Evolutionary conservation across 2,888 invertebrate species (phyloP), one percentile per base, ranked within the genome.

Genomic region (Drosophila kambysellisi): DNA sequence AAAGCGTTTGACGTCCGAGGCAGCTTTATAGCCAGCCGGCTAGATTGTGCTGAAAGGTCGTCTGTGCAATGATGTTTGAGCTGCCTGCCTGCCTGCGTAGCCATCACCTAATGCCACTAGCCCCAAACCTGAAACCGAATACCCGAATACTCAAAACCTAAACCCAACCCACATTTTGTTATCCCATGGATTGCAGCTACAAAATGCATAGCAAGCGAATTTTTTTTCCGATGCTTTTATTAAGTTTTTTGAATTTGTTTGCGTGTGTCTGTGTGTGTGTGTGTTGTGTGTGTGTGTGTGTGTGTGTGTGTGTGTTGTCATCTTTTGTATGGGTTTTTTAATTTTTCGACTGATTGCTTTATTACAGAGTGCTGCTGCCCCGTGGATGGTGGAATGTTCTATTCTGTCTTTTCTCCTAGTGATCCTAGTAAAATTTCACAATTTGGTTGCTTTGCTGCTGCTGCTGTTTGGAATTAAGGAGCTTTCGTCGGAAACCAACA

Each of bases 281-380:
- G 48, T n/a, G n/a, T n/a, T 56, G 57, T 30, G 35, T 48, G 37
- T 61, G 29, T 35, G 41, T 41, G 4, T 56, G 57, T 30, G 35
- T 48, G 67, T 70, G 64, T 52, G 39, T 30, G 33, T 50, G 65
- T 70, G 60, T 57, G 39, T 35, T 74, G 75, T 63, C 65, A 82
- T 80, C 70, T 74, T 73, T 80, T 80, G 69, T 74, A 72, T 73
- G 63, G 66, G 62, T 81, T 79, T 83, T 74, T 76, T 83, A 78
- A 81, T 79, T 83, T 82, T 84, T 79, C 75, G 70, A 60, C 71
- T 82, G 83, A 83, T 83, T 83, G 83, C 83, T 84, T 76, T 82
- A 83, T 83, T 77, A 83, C 73, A 83, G 81, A 59, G 75, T 59
- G 48, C 51, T 59, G 48, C 51, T 61, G 48, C 43, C 17, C 15